Base-by-base conservation (phyloP, 92 coral and sea anemone species). In the Epizoanthus rinbou region DNA sequence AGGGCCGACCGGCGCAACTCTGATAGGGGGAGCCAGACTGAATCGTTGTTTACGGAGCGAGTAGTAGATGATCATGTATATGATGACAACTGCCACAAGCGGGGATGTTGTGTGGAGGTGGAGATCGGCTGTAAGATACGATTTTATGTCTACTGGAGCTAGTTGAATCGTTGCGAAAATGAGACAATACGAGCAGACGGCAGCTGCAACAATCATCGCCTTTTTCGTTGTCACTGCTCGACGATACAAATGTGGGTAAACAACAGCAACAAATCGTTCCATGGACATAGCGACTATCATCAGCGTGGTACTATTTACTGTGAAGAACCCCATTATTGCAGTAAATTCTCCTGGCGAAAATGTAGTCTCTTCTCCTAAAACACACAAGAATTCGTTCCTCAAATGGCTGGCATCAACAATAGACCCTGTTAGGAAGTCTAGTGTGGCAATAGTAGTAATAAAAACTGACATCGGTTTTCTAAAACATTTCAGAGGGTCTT, bases 331-430 rank as follows among this genome's bases (percentile, higher is more conserved):
- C 69, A 64, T 24, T 14, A 64, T 25, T 8, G 31, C 69, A 16
- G 69, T 64, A 11, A 64, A 64, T 15, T 15, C 69, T 6, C 69
- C 69, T 15, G 69, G 69, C 10, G 69, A 23, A 28, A 35, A 35
- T 15, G 9, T 10, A 23, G 69, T 9, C 15, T 25, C 4, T 11
- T 64, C 69, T 64, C 69, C 69, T 0, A 64, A 9, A 35, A 64
- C 18, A 17, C 69, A 64, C 69, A 64, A 23, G 17, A 64, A 25
- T 25, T 64, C 35, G 15, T 64, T 64, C 41, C 69, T 64, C 69
- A 64, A 64, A 64, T 64, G 69, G 8, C 69, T 35, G 39, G 23
- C 69, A 16, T 64, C 69, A 9, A 64, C 69, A 64, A 64, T 64
- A 4, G 69, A 35, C 17, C 69, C 69, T 23, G 69, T 64, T 14